These are phyloP conservation scores for Hydropsyche tenuis DNA, from an alignment of 1,140 invertebrate genomes.

Conservation along the genomic window DNA sequence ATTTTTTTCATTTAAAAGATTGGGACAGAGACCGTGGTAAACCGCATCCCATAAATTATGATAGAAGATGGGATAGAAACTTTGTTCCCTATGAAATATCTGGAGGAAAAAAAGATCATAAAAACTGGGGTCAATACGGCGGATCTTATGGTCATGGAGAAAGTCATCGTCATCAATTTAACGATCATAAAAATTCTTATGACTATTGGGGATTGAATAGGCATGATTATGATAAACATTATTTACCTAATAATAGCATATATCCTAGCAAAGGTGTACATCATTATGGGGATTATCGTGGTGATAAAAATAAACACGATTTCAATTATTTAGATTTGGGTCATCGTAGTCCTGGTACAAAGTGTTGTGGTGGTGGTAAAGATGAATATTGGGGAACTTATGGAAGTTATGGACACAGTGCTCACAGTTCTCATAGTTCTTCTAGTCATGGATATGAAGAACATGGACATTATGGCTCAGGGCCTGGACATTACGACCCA, in stretches of 20 bases:
- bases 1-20: slow-evolving; percentile 30
- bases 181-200: slow-evolving; percentile 37
- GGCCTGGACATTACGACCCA: not conserved
- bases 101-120: slow-evolving; percentile 52
- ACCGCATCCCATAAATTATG: slow-evolving; percentile 21
- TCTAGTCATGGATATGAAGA: slow-evolving; percentile 31
- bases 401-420: slow-evolving; percentile 36
- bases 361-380: slow-evolving; percentile 49
- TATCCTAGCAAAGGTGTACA: slow-evolving; percentile 42
- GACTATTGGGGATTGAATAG: slow-evolving; percentile 48
- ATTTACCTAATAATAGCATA: slow-evolving; percentile 42
- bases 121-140: slow-evolving; percentile 58
- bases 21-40: slow-evolving; percentile 30
- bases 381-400: slow-evolving; percentile 30
- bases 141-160: slow-evolving; percentile 52
- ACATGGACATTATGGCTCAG: not conserved
- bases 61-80: slow-evolving; percentile 46
- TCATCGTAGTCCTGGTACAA: slow-evolving; percentile 32
- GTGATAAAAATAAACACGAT: slow-evolving; percentile 31
- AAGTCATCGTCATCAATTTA: slow-evolving; percentile 6
- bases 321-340: slow-evolving; percentile 46
- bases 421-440: slow-evolving; percentile 20
- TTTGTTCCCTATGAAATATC: slow-evolving; percentile 48
- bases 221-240: slow-evolving; percentile 30
- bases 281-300: slow-evolving; percentile 33